Percentiles rank a stretch among this genome's conserved stretches.
phyloP scores from a whole-genome alignment of 92 coral and sea anemone genomes.

The Paramuricea clavata region DNA sequence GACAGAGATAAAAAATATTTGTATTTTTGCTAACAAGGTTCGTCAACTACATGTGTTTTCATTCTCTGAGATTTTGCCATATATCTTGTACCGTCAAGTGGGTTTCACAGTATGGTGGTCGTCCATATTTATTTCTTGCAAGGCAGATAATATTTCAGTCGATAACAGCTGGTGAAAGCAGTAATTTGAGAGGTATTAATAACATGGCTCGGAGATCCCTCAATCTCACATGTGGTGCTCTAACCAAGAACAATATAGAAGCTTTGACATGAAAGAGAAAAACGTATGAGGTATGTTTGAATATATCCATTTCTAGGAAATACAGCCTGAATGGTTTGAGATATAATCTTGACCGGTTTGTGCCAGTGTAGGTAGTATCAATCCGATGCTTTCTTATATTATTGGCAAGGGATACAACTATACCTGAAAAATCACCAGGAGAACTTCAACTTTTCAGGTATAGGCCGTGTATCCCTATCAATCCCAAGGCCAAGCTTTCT shows the following conservation, averaged over 20 bases:
- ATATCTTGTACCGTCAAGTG: background rate
- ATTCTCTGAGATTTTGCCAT: background rate
- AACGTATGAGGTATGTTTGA: background rate
- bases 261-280: background rate
- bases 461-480: no score
- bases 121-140: background rate
- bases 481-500: no score
- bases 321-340: no score
- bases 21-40: conserved; percentile 5
- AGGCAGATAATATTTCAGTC: conserved; percentile 5
- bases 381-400: no score
- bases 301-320: background rate
- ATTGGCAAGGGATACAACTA: no score
- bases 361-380: no score
- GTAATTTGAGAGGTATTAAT: conserved; percentile 19
- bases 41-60: background rate
- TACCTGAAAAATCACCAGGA: no score
- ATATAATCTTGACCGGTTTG: no score
- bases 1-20: background rate
- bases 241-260: background rate
- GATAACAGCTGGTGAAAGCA: background rate
- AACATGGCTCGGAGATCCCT: background rate
- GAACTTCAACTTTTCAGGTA: no score
- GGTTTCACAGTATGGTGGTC: background rate
- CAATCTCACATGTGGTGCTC: conserved; percentile 11